Evolutionary conservation across 2,113 vertebrate species (phyloP).

Genomic region (Otolemur garnettii): DNA sequence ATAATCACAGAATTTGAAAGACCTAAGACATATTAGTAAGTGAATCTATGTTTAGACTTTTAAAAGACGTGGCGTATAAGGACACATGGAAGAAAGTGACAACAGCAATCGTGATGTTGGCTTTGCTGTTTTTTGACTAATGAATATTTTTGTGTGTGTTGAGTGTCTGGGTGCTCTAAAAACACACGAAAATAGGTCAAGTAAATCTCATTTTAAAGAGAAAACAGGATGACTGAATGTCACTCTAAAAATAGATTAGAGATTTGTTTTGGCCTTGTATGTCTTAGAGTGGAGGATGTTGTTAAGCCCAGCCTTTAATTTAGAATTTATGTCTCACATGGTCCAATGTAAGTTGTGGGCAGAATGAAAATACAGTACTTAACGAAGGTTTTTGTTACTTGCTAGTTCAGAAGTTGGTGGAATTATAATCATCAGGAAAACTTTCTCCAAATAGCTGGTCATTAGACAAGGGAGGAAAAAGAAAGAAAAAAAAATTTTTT

Average conservation of each 20-base stretch:
- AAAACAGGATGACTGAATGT: slow-evolving; percentile 29
- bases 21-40: neutral
- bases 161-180: neutral
- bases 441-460: slow-evolving; percentile 24
- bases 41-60: slow-evolving; percentile 49
- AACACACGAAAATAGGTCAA: slow-evolving; percentile 63
- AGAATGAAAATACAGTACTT: slow-evolving; percentile 49
- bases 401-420: neutral
- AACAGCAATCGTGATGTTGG: neutral
- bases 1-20: neutral
- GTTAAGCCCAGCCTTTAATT: slow-evolving; percentile 16
- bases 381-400: slow-evolving; percentile 44
- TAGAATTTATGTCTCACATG: slow-evolving; percentile 43
- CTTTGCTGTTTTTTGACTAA: neutral
- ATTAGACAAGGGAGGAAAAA: neutral
- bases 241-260: slow-evolving; percentile 46
- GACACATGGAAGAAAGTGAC: slow-evolving; percentile 34
- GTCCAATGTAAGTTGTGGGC: neutral
- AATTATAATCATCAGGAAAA: slow-evolving; percentile 22
- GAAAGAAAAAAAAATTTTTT: neutral
- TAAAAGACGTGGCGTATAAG: neutral
- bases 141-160: neutral
- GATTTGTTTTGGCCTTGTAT: slow-evolving; percentile 37
- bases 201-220: slow-evolving; percentile 56
- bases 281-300: slow-evolving; percentile 4